These are phyloP conservation scores for Delia radicum DNA, from an alignment of 1,140 invertebrate genomes.

Conservation along the genomic window DNA sequence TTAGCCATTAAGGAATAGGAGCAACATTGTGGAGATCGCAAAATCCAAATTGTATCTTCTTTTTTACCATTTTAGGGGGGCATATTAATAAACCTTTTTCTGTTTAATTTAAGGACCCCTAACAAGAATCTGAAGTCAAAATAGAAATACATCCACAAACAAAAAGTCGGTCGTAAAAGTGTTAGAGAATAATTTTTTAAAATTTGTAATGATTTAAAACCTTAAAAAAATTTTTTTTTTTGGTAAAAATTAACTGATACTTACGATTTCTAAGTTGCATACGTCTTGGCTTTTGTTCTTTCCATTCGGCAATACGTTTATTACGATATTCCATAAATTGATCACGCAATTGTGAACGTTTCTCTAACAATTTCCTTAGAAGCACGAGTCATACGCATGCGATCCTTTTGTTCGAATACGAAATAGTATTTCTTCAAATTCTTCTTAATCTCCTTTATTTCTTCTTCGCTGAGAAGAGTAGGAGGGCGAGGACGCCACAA, in stretches of 20 bases:
- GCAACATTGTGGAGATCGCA: too few species aligned
- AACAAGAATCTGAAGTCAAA: too few species aligned
- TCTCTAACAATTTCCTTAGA: conserved; percentile 96
- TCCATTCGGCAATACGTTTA: conserved; percentile 73
- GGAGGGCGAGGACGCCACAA: conserved; percentile 94
- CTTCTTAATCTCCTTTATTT: conserved; percentile 94
- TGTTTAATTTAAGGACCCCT: too few species aligned
- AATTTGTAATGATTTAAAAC: too few species aligned
- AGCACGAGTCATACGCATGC: conserved; percentile 86
- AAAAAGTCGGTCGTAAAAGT: too few species aligned
- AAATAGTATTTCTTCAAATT: conserved; percentile 97
- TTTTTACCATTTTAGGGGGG: too few species aligned
- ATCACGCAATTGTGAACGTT: conserved; percentile 85
- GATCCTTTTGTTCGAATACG: conserved; percentile 95
- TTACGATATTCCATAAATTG: conserved; percentile 82
- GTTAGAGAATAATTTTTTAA: too few species aligned
- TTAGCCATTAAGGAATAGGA: too few species aligned
- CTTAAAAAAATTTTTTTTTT: too few species aligned
- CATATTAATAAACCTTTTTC: too few species aligned
- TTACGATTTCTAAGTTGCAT: conserved; percentile 84
- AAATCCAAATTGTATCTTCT: too few species aligned
- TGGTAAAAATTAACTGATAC: conserved; percentile 48
- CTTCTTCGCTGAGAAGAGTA: conserved; percentile 75
- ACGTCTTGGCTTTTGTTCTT: conserved; percentile 73
- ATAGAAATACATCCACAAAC: too few species aligned